Conservation (phyloP, 2,888 invertebrate species). For the Pogonocherus hispidulus region DNA sequence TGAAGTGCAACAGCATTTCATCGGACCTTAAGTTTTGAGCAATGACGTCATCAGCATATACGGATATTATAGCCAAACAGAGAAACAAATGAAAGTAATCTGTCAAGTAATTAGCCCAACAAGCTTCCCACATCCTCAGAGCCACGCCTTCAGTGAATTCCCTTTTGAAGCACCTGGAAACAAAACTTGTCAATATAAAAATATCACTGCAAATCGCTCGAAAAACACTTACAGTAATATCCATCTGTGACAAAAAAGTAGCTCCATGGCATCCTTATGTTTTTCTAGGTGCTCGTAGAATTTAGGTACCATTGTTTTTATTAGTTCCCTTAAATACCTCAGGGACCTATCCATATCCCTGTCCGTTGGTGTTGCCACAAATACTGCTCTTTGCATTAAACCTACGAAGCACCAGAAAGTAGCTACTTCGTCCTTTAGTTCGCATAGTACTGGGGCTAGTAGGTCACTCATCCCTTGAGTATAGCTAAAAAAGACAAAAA, state of each 20-base stretch:
- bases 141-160: slow-evolving; percentile 93
- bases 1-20: slow-evolving; percentile 95
- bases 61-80: slow-evolving; percentile 92
- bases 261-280: slow-evolving; percentile 89
- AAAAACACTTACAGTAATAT: slow-evolving; percentile 82
- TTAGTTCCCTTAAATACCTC: slow-evolving; percentile 87
- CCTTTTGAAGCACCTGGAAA: slow-evolving; percentile 87
- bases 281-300: slow-evolving; percentile 89
- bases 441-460: slow-evolving; percentile 91
- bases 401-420: slow-evolving; percentile 99
- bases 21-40: slow-evolving; percentile 93
- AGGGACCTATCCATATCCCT: slow-evolving; percentile 95
- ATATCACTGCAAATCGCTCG: background rate
- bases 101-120: slow-evolving; percentile 97
- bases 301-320: slow-evolving; percentile 90
- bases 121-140: slow-evolving; percentile 95
- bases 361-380: slow-evolving; percentile 94
- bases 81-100: slow-evolving; percentile 97
- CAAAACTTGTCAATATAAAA: background rate
- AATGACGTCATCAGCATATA: slow-evolving; percentile 94
- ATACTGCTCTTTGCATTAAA: slow-evolving; percentile 94
- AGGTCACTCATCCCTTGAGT: slow-evolving; percentile 98
- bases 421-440: slow-evolving; percentile 95
- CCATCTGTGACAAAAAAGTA: slow-evolving; percentile 96
- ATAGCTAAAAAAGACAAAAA: slow-evolving; percentile 68